Conservation (phyloP, 2,113 vertebrate genomes). For the Puffinus mauretanicus region DNA sequence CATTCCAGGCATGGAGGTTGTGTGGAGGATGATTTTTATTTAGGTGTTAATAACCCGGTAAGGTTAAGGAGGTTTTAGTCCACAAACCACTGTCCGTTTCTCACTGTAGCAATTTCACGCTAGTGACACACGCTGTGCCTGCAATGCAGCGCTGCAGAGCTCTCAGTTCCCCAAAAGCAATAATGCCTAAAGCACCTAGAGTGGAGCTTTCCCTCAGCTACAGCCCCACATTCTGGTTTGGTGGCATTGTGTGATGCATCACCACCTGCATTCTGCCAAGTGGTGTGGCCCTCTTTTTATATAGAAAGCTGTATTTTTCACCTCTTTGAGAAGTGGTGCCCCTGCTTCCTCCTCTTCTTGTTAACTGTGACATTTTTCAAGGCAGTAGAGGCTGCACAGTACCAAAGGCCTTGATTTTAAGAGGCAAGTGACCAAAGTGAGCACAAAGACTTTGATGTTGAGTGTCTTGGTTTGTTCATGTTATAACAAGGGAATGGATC, state of each 20-base stretch:
- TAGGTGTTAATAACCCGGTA: not conserved
- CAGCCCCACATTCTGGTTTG: not conserved
- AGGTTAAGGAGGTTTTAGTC: not conserved
- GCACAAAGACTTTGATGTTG: not conserved
- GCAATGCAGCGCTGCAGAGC: not conserved
- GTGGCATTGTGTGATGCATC: not conserved
- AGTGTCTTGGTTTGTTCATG: not conserved
- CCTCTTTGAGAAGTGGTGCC: not conserved
- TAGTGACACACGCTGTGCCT: not conserved
- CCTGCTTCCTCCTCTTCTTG: not conserved
- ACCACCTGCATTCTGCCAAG: not conserved
- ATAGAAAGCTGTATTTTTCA: not conserved
- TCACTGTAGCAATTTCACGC: not conserved
- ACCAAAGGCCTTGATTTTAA: not conserved
- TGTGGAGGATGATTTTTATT: not conserved
- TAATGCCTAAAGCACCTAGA: not conserved
- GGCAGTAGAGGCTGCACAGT: not conserved
- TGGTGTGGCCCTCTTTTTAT: not conserved
- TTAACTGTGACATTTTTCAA: not conserved
- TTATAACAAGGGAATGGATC: not conserved
- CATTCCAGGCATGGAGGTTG: not conserved
- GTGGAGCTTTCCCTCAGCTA: not conserved
- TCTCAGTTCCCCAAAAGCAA: not conserved
- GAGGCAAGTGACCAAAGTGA: not conserved
- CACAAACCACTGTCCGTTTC: not conserved